These are phyloP conservation scores for Hycleus cichorii DNA, from an alignment of 1,140 invertebrate species.

Conservation along the genomic window DNA sequence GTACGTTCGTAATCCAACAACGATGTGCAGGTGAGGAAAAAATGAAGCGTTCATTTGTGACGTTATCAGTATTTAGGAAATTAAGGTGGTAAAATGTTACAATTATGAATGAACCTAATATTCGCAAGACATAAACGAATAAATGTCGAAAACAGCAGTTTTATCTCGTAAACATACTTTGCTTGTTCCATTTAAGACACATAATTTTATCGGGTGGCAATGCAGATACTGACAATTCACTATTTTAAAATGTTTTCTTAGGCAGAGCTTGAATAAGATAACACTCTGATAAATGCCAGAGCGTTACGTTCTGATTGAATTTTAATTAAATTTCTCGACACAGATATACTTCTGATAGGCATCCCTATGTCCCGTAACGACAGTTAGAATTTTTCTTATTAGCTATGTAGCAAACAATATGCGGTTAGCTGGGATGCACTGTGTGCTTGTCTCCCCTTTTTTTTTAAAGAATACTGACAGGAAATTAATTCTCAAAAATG, in stretches of 20 bases:
- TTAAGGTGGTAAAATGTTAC: constrained; percentile 29
- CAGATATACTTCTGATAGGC: constrained; percentile 34
- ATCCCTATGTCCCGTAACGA: constrained; percentile 18
- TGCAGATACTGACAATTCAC: constrained; percentile 37
- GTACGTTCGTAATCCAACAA: background rate
- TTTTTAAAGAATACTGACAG: constrained; percentile 40
- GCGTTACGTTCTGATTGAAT: constrained; percentile 40
- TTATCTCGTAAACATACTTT: constrained; percentile 38
- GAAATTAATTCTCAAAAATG: constrained; percentile 45
- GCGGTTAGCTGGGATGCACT: constrained; percentile 36
- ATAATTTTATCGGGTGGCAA: constrained; percentile 35
- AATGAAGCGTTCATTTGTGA: constrained; percentile 4
- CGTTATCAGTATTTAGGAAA: constrained; percentile 27
- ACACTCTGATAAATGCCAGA: constrained; percentile 36
- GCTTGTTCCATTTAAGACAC: constrained; percentile 37
- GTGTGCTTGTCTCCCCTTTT: constrained; percentile 33
- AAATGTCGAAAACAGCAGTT: constrained; percentile 29
- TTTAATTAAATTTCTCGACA: constrained; percentile 40
- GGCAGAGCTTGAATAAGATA: constrained; percentile 32
- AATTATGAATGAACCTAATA: constrained; percentile 18
- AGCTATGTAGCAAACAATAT: constrained; percentile 33
- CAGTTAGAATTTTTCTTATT: constrained; percentile 39
- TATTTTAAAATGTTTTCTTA: constrained; percentile 41
- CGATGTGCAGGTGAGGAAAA: constrained; percentile 1
- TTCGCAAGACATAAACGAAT: constrained; percentile 20